phyloP scores from a whole-genome alignment of 2,888 invertebrate genomes.

The Eupithecia insigniata region DNA sequence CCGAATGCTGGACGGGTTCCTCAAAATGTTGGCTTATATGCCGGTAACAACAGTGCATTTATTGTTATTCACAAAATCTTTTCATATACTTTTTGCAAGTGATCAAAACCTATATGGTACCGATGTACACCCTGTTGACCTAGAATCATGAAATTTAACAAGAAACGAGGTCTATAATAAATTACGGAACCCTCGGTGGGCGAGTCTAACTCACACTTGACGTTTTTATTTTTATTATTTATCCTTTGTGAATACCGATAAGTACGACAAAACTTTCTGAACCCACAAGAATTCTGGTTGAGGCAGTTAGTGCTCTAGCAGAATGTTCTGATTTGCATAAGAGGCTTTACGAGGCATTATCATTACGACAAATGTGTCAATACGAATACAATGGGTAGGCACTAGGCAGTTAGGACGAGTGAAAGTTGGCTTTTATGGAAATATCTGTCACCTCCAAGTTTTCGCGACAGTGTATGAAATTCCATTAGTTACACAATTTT shows the following conservation, averaged over 20 bases:
- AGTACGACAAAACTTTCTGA: slow-evolving; percentile 56
- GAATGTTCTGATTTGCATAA: slow-evolving; percentile 67
- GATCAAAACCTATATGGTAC: no score
- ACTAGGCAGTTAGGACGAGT: slow-evolving; percentile 27
- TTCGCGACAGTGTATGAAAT: slow-evolving; percentile 3
- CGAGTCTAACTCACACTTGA: no score
- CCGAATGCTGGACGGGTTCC: no score
- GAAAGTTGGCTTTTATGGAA: slow-evolving; percentile 39
- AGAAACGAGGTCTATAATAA: no score
- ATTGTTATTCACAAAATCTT: no score
- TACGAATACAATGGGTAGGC: slow-evolving; percentile 41
- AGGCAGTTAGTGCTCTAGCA: slow-evolving; percentile 65
- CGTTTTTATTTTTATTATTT: neutral
- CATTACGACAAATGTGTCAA: slow-evolving; percentile 55
- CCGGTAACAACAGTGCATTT: no score
- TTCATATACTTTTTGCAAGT: no score
- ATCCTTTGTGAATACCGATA: neutral
- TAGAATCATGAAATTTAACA: no score
- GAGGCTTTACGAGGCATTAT: slow-evolving; percentile 57
- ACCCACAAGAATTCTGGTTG: slow-evolving; percentile 63
- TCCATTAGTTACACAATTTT: slow-evolving; percentile 9
- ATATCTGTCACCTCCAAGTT: slow-evolving; percentile 6
- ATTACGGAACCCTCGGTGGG: no score
- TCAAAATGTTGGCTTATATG: no score
- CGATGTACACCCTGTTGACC: no score